Percentiles rank a stretch among this genome's conserved stretches.
Conservation (phyloP, 2,888 invertebrate species). For the Oasisia sp. region DNA sequence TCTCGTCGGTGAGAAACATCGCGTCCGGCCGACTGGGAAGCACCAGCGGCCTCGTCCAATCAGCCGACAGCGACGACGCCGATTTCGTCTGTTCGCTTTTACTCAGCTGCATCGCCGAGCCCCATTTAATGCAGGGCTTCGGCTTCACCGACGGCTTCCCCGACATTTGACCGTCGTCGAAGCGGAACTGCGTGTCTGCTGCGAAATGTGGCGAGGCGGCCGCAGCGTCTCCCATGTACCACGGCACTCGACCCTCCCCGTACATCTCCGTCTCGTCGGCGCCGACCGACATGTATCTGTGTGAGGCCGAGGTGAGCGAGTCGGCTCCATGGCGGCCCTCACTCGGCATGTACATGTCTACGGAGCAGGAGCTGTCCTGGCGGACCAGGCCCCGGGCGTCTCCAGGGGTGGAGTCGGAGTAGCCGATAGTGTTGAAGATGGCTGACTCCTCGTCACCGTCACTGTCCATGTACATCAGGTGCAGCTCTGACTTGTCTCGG, state of each 20-base stretch:
- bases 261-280: neutral
- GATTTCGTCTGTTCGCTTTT: neutral
- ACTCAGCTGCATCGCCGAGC: neutral
- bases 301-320: slow-evolving; percentile 23
- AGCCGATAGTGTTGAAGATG: neutral
- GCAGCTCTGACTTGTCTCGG: slow-evolving; percentile 26
- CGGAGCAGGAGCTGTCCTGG: slow-evolving; percentile 17
- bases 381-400: neutral
- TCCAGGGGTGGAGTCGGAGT: neutral
- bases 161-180: slow-evolving; percentile 24
- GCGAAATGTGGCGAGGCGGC: neutral
- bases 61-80: neutral
- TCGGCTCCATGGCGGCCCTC: neutral
- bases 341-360: slow-evolving; percentile 21
- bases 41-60: neutral
- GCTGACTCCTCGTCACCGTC: slow-evolving; percentile 27
- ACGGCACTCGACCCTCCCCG: neutral
- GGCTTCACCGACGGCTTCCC: neutral
- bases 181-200: slow-evolving; percentile 1
- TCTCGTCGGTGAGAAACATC: slow-evolving; percentile 44
- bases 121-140: neutral
- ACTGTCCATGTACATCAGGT: slow-evolving; percentile 31
- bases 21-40: neutral
- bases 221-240: neutral
- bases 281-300: neutral